phyloP scores from a whole-genome alignment of 2,797 vertebrate genomes.

The Ctenochaetus hawaiiensis region DNA sequence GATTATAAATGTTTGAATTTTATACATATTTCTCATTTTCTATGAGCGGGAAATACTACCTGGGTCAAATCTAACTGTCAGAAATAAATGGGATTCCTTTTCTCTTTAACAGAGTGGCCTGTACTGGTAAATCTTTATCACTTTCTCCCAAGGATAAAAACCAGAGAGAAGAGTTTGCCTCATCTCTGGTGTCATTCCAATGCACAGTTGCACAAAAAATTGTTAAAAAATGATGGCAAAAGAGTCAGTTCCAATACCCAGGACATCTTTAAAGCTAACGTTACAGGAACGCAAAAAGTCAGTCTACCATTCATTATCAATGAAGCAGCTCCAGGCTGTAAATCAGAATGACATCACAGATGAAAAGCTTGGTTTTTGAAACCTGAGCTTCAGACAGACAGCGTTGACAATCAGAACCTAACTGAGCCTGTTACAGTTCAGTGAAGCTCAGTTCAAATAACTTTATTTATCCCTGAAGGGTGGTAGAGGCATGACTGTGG shows the following conservation, averaged over 20 bases:
- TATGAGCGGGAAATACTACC: not conserved
- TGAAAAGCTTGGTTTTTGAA: too few relatives aligned
- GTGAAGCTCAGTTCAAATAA: too few relatives aligned
- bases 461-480: too few relatives aligned
- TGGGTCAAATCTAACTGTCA: not conserved
- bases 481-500: too few relatives aligned
- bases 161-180: conserved; percentile 7
- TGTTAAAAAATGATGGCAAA: conserved; percentile 23
- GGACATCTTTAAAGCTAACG: conserved; percentile 37
- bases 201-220: conserved; percentile 32
- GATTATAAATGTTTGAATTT: conserved; percentile 14
- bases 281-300: conserved; percentile 37
- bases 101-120: conserved; percentile 17
- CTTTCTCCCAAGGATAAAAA: conserved; percentile 10
- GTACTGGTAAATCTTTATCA: conserved; percentile 37
- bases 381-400: too few relatives aligned
- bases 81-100: not conserved
- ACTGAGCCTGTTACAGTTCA: too few relatives aligned
- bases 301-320: conserved; percentile 43
- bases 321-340: conserved; percentile 11
- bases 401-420: too few relatives aligned
- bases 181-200: conserved; percentile 27
- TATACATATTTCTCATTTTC: not conserved
- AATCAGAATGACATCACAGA: too few relatives aligned
- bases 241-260: conserved; percentile 25